Conservation (phyloP, 2,797 vertebrate species). For the Sebastes alutus region DNA sequence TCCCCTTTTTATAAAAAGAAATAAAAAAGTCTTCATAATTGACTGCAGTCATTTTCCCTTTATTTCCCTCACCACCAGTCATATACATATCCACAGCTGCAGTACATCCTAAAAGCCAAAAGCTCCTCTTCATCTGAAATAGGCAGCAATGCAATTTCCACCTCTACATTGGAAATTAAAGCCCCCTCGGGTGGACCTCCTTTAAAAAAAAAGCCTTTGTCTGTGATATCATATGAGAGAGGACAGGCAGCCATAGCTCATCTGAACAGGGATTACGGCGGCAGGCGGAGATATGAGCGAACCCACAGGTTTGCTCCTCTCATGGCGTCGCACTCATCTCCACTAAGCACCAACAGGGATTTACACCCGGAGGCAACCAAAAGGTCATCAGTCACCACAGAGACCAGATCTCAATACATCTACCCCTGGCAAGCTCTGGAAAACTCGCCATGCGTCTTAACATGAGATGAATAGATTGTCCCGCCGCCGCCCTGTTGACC, state of each 20-base stretch:
- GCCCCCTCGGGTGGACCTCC: not conserved
- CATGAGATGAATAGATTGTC: conserved; percentile 34
- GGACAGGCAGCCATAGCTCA: conserved; percentile 25
- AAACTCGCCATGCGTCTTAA: conserved; percentile 28
- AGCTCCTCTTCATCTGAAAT: conserved; percentile 5
- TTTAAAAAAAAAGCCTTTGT: conserved; percentile 16
- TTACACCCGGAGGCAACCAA: conserved; percentile 36
- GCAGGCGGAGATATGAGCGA: conserved; percentile 20
- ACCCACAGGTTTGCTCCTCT: conserved; percentile 1
- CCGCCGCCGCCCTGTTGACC: conserved; percentile 6
- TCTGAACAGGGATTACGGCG: conserved; percentile 43
- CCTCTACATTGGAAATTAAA: conserved; percentile 23
- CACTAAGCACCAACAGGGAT: conserved; percentile 40
- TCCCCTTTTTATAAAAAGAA: not conserved
- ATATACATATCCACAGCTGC: not conserved
- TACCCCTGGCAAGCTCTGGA: conserved; percentile 8
- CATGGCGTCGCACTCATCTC: conserved; percentile 18
- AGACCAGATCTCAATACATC: conserved; percentile 29
- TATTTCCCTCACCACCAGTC: conserved; percentile 4
- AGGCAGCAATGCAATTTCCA: not conserved
- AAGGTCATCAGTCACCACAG: conserved; percentile 58
- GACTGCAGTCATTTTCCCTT: not conserved
- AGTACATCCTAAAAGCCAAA: conserved; percentile 3
- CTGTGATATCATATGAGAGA: conserved; percentile 15
- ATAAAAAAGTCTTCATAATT: not conserved